A percentile compares a stretch with the other conserved stretches of the same genome.
Conservation (phyloP, 1,140 invertebrate genomes). For the Atta texana region DNA sequence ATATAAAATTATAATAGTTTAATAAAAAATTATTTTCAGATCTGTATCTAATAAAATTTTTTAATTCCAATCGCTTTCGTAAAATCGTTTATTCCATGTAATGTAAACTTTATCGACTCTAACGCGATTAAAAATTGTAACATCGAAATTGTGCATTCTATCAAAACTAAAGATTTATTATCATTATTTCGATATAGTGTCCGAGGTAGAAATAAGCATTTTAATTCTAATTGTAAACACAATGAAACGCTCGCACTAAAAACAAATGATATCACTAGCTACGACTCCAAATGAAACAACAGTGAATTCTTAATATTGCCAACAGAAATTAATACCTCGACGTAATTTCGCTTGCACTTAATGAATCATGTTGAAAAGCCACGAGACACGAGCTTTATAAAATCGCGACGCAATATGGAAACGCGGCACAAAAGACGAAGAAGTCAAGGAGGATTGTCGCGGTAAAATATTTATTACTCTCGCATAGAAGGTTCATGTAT, state of each 20-base stretch:
- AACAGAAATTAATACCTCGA: slow-evolving; percentile 54
- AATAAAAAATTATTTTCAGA: too few relatives aligned
- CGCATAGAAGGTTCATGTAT: slow-evolving; percentile 17
- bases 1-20: too few relatives aligned
- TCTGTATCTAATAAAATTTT: too few relatives aligned
- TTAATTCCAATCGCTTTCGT: too few relatives aligned
- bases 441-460: slow-evolving; percentile 30
- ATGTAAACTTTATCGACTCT: background rate
- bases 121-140: background rate
- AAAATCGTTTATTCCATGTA: background rate
- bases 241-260: background rate
- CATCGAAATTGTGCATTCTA: background rate
- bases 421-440: slow-evolving; percentile 50
- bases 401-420: slow-evolving; percentile 35
- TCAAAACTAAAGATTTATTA: background rate
- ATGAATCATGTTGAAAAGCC: slow-evolving; percentile 63
- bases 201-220: background rate
- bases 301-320: slow-evolving; percentile 53
- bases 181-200: background rate
- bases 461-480: slow-evolving; percentile 67
- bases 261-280: slow-evolving; percentile 22
- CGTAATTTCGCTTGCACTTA: slow-evolving; percentile 53
- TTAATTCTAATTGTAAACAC: background rate
- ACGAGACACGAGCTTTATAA: slow-evolving; percentile 16
- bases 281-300: slow-evolving; percentile 31